Base-by-base conservation (phyloP, 2,888 invertebrate genomes). In the Eueremaeus valkanovi region DNA sequence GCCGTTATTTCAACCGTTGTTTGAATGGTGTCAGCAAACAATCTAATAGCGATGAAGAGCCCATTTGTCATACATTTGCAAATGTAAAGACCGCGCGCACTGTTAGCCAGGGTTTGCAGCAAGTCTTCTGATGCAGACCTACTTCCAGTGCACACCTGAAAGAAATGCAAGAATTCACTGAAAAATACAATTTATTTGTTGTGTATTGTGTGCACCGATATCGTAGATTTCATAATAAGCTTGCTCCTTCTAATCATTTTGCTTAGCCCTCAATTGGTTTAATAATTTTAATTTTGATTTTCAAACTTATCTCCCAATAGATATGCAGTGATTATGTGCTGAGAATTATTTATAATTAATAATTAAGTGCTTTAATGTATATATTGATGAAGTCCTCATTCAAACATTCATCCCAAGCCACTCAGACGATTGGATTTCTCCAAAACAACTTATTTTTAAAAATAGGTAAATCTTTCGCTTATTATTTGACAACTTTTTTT, bases 1-100 rank as follows among this genome's bases (percentile, higher is more conserved):
- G 21, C 27, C 55, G 33, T 31, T 31, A 63, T 63, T 55, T 31
- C 3, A 63, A 66, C 36, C 27, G 21, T n/a, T 11, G n/a, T 66
- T 36, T 66, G 36, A 66, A 66, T 66, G 63, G 36, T 66, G 63
- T 66, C 63, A 66, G 36, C 63, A 66, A 66, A 66, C 36, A 36
- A 66, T 66, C 36, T 45, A 8, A n/a, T 36, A 40, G 36, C n/a
- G 61, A 61, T 18, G 33, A 33, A 31, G 8, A 58, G n/a, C 5
- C 16, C 36, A 66, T 66, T 66, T 66, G 63, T 66, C 63, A 36
- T 66, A 61, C 27, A 45, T 66, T 66, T 36, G 63, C 36, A 36
- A 21, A 36, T 36, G 63, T 36, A 21, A 36, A 66, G 63, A 66
- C 63, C 36, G n/a, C 58, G 33, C 36, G 36, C 63, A 66, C 36